Conservation (phyloP, 2,888 invertebrate genomes). For the Diabrotica balteata region DNA sequence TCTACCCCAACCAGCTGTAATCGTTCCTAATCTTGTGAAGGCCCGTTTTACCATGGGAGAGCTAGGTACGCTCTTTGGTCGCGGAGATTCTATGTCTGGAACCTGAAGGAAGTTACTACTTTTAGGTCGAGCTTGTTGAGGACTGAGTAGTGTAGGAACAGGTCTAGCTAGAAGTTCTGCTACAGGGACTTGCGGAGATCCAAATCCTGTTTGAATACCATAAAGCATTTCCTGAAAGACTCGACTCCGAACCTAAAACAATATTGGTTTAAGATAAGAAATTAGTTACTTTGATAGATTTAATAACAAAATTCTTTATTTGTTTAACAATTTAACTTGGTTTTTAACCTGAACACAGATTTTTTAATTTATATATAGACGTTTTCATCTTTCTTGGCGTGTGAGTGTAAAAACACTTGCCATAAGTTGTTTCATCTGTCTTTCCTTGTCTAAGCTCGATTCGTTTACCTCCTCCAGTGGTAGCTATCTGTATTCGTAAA, state of each 20-base stretch:
- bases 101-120: slow-evolving; percentile 88
- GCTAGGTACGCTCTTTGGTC: slow-evolving; percentile 92
- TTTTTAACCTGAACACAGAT: too few species aligned
- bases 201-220: slow-evolving; percentile 92
- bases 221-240: slow-evolving; percentile 95
- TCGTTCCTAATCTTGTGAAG: slow-evolving; percentile 87
- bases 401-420: too few species aligned
- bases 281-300: too few species aligned
- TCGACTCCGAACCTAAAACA: slow-evolving; percentile 66
- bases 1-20: slow-evolving; percentile 90
- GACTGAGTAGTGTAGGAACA: slow-evolving; percentile 84
- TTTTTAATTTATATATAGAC: too few species aligned
- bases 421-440: too few species aligned
- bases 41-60: slow-evolving; percentile 94
- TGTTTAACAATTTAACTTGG: too few species aligned
- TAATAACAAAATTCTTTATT: too few species aligned
- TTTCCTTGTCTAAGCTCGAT: too few species aligned
- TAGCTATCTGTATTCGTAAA: too few species aligned
- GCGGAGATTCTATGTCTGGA: slow-evolving; percentile 86
- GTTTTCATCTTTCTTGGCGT: too few species aligned
- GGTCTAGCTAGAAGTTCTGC: slow-evolving; percentile 86
- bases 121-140: slow-evolving; percentile 85
- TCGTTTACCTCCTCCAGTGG: too few species aligned
- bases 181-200: slow-evolving; percentile 91
- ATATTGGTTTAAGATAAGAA: neutral